phyloP scores from a whole-genome alignment of 2,888 invertebrate genomes.

The Crepidodera aurea region DNA sequence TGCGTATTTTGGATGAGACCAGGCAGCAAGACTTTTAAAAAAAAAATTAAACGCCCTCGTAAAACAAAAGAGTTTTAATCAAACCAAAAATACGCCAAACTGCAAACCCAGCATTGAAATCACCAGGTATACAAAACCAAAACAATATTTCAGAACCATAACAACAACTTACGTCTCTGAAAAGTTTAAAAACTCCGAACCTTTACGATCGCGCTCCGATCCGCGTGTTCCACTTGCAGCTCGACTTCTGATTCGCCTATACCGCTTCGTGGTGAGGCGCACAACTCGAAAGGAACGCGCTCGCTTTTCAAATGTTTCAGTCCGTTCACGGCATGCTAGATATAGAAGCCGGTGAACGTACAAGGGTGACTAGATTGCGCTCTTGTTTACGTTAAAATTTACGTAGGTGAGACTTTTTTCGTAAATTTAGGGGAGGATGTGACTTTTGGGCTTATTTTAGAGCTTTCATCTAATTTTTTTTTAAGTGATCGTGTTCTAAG shows the following conservation, averaged over 20 bases:
- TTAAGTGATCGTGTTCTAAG: slow-evolving; percentile 6
- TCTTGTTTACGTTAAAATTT: slow-evolving; percentile 7
- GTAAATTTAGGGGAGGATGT: slow-evolving; percentile 6
- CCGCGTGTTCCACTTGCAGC: slow-evolving; percentile 25
- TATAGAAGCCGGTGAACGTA: slow-evolving; percentile 21
- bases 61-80: too few relatives aligned
- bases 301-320: slow-evolving; percentile 38
- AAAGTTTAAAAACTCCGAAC: slow-evolving; percentile 38
- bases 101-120: background rate
- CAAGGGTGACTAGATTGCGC: slow-evolving; percentile 1
- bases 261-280: slow-evolving; percentile 38
- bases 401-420: background rate
- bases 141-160: slow-evolving; percentile 8
- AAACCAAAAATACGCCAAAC: too few relatives aligned
- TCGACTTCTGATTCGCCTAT: slow-evolving; percentile 36
- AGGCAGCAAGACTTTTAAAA: too few relatives aligned
- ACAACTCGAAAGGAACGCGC: slow-evolving; percentile 31
- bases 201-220: slow-evolving; percentile 18
- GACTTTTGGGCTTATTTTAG: slow-evolving; percentile 10
- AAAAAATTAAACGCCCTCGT: too few relatives aligned
- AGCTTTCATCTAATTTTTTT: background rate
- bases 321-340: slow-evolving; percentile 32
- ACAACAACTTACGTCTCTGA: background rate
- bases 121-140: background rate
- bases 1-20: too few relatives aligned